phyloP scores from a whole-genome alignment of 2,113 vertebrate genomes.

The Miniopterus natalensis region DNA sequence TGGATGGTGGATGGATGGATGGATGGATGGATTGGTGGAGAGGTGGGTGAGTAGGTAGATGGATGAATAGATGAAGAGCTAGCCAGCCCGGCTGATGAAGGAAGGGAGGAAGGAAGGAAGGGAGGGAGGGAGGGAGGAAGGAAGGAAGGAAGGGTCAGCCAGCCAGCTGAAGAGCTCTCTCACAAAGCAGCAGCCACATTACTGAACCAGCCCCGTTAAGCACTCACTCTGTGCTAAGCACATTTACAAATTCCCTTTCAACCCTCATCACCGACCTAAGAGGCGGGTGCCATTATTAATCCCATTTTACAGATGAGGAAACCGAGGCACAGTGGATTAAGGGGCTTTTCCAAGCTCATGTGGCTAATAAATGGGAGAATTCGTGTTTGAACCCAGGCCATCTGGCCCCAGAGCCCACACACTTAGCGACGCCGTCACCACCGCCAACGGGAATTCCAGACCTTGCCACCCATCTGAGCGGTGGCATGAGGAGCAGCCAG shows the following conservation, averaged over 20 bases:
- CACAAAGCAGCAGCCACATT: not conserved
- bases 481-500: accelerated
- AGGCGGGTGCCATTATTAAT: accelerated
- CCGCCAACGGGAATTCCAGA: accelerated
- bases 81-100: not conserved
- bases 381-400: not conserved
- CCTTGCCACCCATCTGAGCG: not conserved
- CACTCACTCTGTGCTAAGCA: accelerated
- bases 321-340: not conserved
- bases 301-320: not conserved
- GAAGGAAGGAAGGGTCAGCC: not conserved
- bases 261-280: not conserved
- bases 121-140: not conserved
- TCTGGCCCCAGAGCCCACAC: not conserved
- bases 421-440: accelerated
- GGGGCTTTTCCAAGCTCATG: not conserved
- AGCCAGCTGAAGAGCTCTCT: not conserved
- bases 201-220: accelerated
- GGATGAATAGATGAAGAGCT: not conserved
- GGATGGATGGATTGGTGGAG: not conserved
- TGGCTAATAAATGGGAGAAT: accelerated
- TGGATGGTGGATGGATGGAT: too few relatives aligned
- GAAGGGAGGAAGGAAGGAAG: not conserved
- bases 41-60: not conserved
- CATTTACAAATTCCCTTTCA: too few relatives aligned